phyloP scores from a whole-genome alignment of 2,888 invertebrate genomes.

The Piscicola geometra region DNA sequence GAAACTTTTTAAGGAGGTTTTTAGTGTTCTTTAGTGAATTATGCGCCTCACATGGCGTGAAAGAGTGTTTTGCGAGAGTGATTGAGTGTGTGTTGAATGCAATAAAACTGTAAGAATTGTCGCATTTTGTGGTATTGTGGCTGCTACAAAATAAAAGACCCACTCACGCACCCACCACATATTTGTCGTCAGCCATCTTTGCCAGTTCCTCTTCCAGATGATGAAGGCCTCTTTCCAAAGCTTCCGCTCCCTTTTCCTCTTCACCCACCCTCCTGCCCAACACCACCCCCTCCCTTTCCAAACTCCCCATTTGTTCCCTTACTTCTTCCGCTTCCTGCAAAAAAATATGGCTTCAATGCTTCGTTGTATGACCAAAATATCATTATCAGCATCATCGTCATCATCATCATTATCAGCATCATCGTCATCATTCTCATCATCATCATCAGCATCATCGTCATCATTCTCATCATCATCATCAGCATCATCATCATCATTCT shows the following conservation, averaged over 20 bases:
- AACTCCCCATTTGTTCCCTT: background rate
- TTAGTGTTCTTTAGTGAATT: no score
- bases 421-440: background rate
- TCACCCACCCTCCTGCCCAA: background rate
- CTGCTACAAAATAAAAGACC: no score
- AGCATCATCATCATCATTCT: background rate
- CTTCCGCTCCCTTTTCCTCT: background rate
- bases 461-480: constrained; percentile 17
- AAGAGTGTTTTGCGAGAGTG: no score
- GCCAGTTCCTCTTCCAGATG: background rate
- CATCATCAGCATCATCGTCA: constrained; percentile 3
- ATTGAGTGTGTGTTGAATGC: no score
- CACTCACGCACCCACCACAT: no score
- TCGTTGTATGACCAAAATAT: background rate
- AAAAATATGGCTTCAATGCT: background rate
- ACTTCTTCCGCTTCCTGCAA: background rate
- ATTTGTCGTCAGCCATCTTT: background rate
- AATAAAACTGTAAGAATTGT: no score
- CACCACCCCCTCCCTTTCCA: background rate
- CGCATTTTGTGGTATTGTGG: no score
- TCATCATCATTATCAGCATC: constrained; percentile 6
- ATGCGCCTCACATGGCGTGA: no score
- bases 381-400: background rate
- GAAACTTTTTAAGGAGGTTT: no score
- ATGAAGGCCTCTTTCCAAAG: background rate